These are phyloP conservation scores for Procapra przewalskii DNA, from an alignment of 2,113 vertebrate species.

Conservation along the genomic window DNA sequence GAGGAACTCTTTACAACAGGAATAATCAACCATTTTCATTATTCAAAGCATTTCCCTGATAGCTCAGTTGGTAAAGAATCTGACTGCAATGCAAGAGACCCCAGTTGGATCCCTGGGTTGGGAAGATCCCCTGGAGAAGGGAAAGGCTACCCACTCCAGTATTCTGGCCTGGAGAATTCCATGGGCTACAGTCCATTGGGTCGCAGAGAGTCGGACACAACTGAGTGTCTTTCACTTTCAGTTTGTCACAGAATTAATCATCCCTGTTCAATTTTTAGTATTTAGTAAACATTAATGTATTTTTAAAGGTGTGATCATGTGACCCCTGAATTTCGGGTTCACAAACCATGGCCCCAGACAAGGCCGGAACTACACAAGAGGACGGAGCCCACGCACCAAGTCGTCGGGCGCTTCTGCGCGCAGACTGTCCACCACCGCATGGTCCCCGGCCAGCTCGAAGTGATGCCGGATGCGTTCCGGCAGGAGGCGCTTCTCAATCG, in stretches of 20 bases:
- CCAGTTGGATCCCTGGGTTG: background rate
- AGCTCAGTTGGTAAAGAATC: background rate
- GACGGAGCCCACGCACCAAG: conserved; percentile 81
- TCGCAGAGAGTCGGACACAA: background rate
- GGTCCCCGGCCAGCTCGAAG: conserved; percentile 87
- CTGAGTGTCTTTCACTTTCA: background rate
- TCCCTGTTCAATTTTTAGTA: background rate
- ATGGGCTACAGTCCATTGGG: background rate
- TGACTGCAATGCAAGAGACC: background rate
- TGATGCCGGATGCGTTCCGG: conserved; percentile 87
- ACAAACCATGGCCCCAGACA: background rate
- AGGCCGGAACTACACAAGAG: background rate
- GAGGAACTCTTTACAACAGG: background rate
- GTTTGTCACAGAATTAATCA: background rate
- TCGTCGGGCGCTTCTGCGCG: conserved; percentile 91
- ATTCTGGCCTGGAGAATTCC: background rate
- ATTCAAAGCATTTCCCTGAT: background rate
- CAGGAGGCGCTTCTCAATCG: conserved; percentile 86
- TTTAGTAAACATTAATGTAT: background rate
- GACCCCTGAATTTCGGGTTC: background rate
- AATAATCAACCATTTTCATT: background rate
- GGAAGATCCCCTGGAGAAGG: background rate
- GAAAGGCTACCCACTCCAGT: background rate
- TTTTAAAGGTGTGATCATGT: background rate
- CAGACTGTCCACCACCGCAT: conserved; percentile 86